phyloP scores from a whole-genome alignment of 1,140 invertebrate genomes.

The Ooceraea biroi region DNA sequence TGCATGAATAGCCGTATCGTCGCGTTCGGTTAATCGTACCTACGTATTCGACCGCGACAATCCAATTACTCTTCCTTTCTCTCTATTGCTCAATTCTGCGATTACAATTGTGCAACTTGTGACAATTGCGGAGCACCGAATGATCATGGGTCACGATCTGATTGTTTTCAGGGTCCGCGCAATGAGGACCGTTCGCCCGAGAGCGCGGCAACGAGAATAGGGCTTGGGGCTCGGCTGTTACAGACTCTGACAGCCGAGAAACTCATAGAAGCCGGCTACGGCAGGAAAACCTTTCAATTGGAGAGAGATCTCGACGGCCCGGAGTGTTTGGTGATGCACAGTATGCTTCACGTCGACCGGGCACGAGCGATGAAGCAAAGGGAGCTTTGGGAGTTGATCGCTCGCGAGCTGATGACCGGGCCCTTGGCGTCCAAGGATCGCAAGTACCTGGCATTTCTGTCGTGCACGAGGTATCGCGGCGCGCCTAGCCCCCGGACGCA shows the following conservation, averaged over 20 bases:
- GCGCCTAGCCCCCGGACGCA: conserved; percentile 88
- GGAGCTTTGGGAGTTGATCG: conserved; percentile 94
- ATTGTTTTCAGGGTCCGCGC: conserved; percentile 86
- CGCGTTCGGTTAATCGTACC: not conserved
- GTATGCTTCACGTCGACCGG: conserved; percentile 90
- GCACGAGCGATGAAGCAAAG: conserved; percentile 91
- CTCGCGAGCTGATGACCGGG: conserved; percentile 91
- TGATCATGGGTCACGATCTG: not conserved
- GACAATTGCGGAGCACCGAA: not conserved
- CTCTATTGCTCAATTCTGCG: conserved; percentile 11
- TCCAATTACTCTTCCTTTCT: not conserved
- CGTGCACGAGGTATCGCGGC: conserved; percentile 93
- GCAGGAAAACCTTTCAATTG: conserved; percentile 93
- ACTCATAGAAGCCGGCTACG: conserved; percentile 92
- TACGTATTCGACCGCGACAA: not conserved
- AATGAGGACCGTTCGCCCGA: conserved; percentile 90
- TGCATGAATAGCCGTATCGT: conserved; percentile 10
- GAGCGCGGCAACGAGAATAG: conserved; percentile 92
- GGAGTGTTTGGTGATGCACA: conserved; percentile 90
- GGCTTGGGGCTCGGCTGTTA: conserved; percentile 92
- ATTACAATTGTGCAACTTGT: conserved; percentile 10
- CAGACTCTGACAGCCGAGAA: conserved; percentile 96
- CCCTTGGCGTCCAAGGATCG: conserved; percentile 89
- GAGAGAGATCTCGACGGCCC: conserved; percentile 88
- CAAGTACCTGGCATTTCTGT: conserved; percentile 96